Base-by-base conservation (phyloP, 2,797 vertebrate species). In the Acanthurus leucopareius region DNA sequence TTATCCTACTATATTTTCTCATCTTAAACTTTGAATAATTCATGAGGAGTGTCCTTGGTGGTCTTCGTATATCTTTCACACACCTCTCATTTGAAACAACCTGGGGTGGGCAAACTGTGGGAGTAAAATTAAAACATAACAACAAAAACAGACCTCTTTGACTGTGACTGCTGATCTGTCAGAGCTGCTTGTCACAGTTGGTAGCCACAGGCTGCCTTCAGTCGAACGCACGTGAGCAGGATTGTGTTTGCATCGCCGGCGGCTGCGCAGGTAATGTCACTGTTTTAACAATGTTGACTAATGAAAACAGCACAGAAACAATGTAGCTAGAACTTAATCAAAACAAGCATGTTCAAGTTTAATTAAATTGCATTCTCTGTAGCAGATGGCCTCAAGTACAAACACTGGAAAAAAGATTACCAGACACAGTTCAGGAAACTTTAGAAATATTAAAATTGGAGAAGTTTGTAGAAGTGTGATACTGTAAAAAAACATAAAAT, bases 1-100 rank as follows among this genome's bases (percentile, higher is more conserved):
- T 88, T 90, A 92, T 82, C 73, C 53, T 61, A 42, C 40, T 11
- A 75, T 75, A 62, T 58, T 73, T 83, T 83, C 61, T 59, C 70
- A 73, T 70, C 42, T 77, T 45, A 22, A 51, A 10, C 61, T 47
- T 51, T 92, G 77, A 91, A 92, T 92, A 85, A 93, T 90, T 90
- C 86, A 92, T 82, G 15, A 77, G 60, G 25, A 64, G 61, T 66
- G 48, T 79, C 74, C 65, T 61, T 35, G 64, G 83, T 83, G 75
- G 79, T 86, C 77, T 85, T 58, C 10, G 20, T 22, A 47, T 49
- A 60, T 79, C 66, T 69, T 78, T 69, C 45, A 57, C 70, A 82
- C 80, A 78, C 62, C 57, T 86, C 57, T 72, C 53, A 75, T 77
- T 71, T 78, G 44, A 60, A 75, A 77, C 53, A 63, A 69, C 53